Percentiles rank a stretch among this genome's conserved stretches.
phyloP scores from a whole-genome alignment of 92 coral and sea anemone genomes.

The Heliopora coerulea region DNA sequence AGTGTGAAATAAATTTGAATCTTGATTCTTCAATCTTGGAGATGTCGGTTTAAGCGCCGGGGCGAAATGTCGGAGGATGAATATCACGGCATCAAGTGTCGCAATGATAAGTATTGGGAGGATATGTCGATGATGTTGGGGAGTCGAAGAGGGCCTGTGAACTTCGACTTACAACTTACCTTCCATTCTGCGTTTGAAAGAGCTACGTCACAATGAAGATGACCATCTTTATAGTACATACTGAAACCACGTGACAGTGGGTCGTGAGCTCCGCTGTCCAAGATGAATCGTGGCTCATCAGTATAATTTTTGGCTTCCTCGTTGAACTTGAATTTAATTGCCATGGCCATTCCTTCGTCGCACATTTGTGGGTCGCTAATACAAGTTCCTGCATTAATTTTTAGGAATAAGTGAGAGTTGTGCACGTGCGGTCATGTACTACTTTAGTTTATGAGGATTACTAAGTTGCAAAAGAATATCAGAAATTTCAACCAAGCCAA shows the following conservation, averaged over 20 bases:
- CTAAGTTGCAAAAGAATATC: too few species aligned
- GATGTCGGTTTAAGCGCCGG: too few species aligned
- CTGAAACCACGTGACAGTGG: conserved; percentile 81
- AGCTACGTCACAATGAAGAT: conserved; percentile 70
- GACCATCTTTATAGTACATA: conserved; percentile 67
- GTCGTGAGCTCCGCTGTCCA: conserved; percentile 93
- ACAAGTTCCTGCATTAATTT: conserved; percentile 63
- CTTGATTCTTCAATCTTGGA: too few species aligned
- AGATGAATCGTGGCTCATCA: conserved; percentile 78
- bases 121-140: too few species aligned
- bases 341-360: conserved; percentile 80
- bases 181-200: conserved; percentile 92
- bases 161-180: conserved; percentile 58
- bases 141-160: too few species aligned
- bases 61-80: too few species aligned
- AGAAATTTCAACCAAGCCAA: too few species aligned
- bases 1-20: too few species aligned
- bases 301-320: conserved; percentile 69
- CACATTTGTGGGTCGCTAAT: conserved; percentile 90
- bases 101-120: too few species aligned
- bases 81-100: too few species aligned
- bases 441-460: too few species aligned
- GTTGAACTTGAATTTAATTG: conserved; percentile 78
- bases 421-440: too few species aligned
- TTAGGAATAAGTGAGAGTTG: background rate